Evolutionary conservation across 2,888 invertebrate species (phyloP).

Genomic region (Machimus rusticus): DNA sequence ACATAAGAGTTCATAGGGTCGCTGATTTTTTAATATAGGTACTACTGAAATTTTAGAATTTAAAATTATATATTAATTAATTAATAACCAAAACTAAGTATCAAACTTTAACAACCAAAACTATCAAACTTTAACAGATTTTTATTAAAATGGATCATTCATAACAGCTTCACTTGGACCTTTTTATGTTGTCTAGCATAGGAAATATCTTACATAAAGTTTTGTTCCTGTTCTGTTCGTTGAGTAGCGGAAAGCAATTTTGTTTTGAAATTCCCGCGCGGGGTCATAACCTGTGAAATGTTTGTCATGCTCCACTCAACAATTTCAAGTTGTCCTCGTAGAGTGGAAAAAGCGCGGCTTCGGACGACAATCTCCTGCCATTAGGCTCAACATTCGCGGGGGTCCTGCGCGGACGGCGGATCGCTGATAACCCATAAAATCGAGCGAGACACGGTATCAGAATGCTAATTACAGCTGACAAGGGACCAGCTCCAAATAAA

Average conservation of each 20-base stretch:
- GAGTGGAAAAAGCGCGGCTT: neutral
- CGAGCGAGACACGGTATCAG: neutral
- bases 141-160: too few species aligned
- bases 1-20: too few species aligned
- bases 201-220: neutral
- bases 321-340: neutral
- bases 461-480: slow-evolving; percentile 25
- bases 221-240: neutral
- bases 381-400: neutral
- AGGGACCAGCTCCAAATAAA: slow-evolving; percentile 21
- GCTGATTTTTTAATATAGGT: too few species aligned
- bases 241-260: neutral
- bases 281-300: neutral
- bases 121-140: too few species aligned
- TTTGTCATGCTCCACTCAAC: neutral
- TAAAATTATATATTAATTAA: too few species aligned
- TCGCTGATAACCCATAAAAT: slow-evolving; percentile 5
- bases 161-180: neutral
- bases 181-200: neutral
- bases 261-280: neutral
- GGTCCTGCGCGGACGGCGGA: neutral
- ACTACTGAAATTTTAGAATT: too few species aligned
- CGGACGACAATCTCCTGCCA: neutral
- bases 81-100: too few species aligned
- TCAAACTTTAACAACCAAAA: too few species aligned